These are phyloP conservation scores for Vulpes ferrilata DNA, from an alignment of 2,113 vertebrate genomes.

Conservation along the genomic window DNA sequence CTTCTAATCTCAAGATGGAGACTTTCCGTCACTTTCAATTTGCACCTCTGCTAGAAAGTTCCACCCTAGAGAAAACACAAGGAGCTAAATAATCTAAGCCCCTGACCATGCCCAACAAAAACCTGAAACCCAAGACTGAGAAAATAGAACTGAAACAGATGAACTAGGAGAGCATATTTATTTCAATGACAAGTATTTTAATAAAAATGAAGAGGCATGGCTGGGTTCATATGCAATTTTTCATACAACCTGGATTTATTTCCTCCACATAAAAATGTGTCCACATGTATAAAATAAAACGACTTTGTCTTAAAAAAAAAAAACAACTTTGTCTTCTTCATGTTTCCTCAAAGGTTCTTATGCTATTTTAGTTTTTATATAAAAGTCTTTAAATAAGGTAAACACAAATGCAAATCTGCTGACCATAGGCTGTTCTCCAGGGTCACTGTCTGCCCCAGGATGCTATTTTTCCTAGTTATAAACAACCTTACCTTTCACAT, in stretches of 20 bases:
- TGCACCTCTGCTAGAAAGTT: slow-evolving; percentile 42
- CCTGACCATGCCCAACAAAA: neutral
- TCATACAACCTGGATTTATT: slow-evolving; percentile 44
- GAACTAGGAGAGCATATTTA: slow-evolving; percentile 60
- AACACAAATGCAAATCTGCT: slow-evolving; percentile 56
- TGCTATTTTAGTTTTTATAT: slow-evolving; percentile 34
- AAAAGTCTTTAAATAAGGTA: slow-evolving; percentile 47
- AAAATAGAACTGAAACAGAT: slow-evolving; percentile 47
- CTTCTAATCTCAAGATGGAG: slow-evolving; percentile 54
- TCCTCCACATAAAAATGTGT: neutral
- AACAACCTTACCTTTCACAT: slow-evolving; percentile 7
- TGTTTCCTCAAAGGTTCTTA: slow-evolving; percentile 45
- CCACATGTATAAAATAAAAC: neutral
- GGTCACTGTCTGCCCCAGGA: neutral
- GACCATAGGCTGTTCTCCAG: slow-evolving; percentile 19
- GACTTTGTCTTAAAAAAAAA: neutral
- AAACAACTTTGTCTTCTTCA: neutral
- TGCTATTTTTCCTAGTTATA: slow-evolving; percentile 1
- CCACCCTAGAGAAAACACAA: slow-evolving; percentile 51
- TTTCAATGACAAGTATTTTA: slow-evolving; percentile 58
- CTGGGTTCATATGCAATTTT: slow-evolving; percentile 34
- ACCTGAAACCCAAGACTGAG: neutral
- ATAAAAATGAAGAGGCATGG: slow-evolving; percentile 53
- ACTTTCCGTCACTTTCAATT: slow-evolving; percentile 62
- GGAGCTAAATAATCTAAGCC: neutral